Base-by-base conservation (phyloP, 1,140 invertebrate species). In the Asobara japonica region DNA sequence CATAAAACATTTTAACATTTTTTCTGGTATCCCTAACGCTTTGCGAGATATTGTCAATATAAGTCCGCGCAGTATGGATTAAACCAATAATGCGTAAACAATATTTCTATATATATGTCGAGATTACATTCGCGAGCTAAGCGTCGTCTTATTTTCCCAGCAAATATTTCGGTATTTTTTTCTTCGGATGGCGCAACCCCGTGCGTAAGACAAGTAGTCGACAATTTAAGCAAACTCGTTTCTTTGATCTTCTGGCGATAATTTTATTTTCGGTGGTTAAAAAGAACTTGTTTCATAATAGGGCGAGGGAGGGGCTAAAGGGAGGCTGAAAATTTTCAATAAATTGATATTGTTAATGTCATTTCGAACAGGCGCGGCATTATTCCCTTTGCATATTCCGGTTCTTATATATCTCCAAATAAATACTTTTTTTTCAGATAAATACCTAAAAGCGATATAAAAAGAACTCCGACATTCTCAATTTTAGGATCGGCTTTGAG, bases 201-300 rank as follows among this genome's bases (percentile, higher is more conserved):
- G 36, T 65, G 62, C 13, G 62, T 65, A 65, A 65, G 16, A 65
- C 62, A 16, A 65, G 62, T 33, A 65, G 62, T 31, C 33, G 62
- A 65, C 29, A 65, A 33, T 11, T 30, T 65, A 30, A 65, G 29
- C 11, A 22, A 30, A 65, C 18, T 51, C 20, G n/a, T 51, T 51
- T 51, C 8, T 51, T 51, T 16, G 45, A 51, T 51, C 20, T 18
- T 18, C 7, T 51, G n/a, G 45, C 20, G 45, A 51, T 51, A 11
- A 51, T 51, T 51, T 51, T 18, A 51, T 51, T 51, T 16, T 51
- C 20, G n/a, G 20, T 6, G n/a, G n/a, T 5, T 51, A 7, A 51
- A 18, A 18, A 51, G n/a, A 51, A 51, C 45, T 51, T 8, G 45
- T 51, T 51, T 51, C 45, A 51, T 51, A 51, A 51, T 51, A 51